phyloP scores from a whole-genome alignment of 2,888 invertebrate species.

The Noctua janthina region DNA sequence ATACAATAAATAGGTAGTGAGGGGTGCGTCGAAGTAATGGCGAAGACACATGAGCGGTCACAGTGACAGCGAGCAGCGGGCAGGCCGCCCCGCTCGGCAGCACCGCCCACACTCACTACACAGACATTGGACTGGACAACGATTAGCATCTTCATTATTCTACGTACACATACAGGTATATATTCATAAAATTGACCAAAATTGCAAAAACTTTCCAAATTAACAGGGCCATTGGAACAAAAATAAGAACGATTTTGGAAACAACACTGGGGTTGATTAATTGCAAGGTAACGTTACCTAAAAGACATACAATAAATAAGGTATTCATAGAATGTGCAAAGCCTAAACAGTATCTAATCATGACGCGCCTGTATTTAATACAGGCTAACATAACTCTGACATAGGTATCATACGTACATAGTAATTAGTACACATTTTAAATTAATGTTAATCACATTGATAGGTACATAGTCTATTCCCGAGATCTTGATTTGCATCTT shows the following conservation, averaged over 20 bases:
- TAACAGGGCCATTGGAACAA: constrained; percentile 61
- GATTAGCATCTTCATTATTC: constrained; percentile 80
- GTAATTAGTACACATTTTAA: constrained; percentile 76
- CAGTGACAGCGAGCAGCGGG: constrained; percentile 60
- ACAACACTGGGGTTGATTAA: constrained; percentile 62
- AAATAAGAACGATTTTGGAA: constrained; percentile 63
- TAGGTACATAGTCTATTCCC: constrained; percentile 86
- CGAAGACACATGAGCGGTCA: constrained; percentile 59
- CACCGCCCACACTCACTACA: constrained; percentile 52
- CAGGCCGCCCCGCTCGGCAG: constrained; percentile 41
- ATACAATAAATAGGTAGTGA: constrained; percentile 68
- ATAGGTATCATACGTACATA: constrained; percentile 71
- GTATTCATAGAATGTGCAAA: constrained; percentile 72
- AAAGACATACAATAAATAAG: constrained; percentile 66
- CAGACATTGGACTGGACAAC: constrained; percentile 79
- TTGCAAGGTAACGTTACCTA: constrained; percentile 65
- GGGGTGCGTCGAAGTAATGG: constrained; percentile 79
- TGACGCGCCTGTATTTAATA: constrained; percentile 80
- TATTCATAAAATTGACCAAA: constrained; percentile 86
- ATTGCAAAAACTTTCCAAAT: constrained; percentile 83
- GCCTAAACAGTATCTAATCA: constrained; percentile 74
- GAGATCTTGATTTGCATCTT: constrained; percentile 88
- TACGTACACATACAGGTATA: constrained; percentile 81
- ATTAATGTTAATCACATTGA: constrained; percentile 85
- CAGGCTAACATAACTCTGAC: constrained; percentile 76